Conservation (phyloP, 1,140 invertebrate species). For the Ips nitidus region DNA sequence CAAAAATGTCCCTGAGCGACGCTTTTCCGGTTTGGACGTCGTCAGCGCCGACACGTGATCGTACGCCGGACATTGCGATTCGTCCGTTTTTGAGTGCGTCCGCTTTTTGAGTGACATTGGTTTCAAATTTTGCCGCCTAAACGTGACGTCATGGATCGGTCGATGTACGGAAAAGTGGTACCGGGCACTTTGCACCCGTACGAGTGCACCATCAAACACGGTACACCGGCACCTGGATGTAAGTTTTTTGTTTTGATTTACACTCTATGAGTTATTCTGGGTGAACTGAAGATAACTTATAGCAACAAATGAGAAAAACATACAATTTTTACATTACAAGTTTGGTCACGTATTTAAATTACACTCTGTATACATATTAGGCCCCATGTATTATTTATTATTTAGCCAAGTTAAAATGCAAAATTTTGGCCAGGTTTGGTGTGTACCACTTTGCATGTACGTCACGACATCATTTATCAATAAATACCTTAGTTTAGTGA, state of each 20-base stretch:
- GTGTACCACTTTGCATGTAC: too few species aligned
- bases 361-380: too few species aligned
- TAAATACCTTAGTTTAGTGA: too few species aligned
- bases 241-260: constrained; percentile 56
- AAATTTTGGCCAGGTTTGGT: too few species aligned
- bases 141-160: constrained; percentile 68
- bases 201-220: constrained; percentile 75
- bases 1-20: constrained; percentile 27
- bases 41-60: constrained; percentile 19
- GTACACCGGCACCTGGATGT: constrained; percentile 76
- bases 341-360: too few species aligned
- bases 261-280: too few species aligned
- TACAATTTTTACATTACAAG: too few species aligned
- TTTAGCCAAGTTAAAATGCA: too few species aligned
- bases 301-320: too few species aligned
- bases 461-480: too few species aligned
- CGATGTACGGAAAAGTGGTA: constrained; percentile 81
- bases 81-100: constrained; percentile 9
- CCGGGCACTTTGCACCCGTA: constrained; percentile 79
- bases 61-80: constrained; percentile 6
- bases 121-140: constrained; percentile 23
- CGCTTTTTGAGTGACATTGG: constrained; percentile 13
- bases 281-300: too few species aligned
- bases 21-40: constrained; percentile 28
- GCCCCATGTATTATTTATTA: too few species aligned